A percentile compares a stretch with the other conserved stretches of the same genome.
phyloP scores from a whole-genome alignment of 1,140 invertebrate genomes.

The Euwallacea similis region DNA sequence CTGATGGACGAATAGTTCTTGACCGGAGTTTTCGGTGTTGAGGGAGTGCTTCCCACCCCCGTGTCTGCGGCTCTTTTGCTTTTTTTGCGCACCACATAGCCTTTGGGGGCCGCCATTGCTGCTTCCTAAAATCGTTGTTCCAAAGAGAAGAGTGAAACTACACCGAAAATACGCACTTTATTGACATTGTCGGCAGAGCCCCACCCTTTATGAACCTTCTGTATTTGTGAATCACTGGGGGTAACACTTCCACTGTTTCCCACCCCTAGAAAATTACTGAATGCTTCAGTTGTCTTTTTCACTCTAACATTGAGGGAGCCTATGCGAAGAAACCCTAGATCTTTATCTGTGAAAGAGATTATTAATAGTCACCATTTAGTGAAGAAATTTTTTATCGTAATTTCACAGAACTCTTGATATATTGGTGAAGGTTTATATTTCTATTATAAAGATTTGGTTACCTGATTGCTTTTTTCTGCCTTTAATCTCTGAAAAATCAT shows the following conservation, averaged over 20 bases:
- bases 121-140: slow-evolving; percentile 53
- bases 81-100: slow-evolving; percentile 62
- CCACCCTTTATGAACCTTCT: slow-evolving; percentile 79
- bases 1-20: slow-evolving; percentile 34
- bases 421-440: neutral
- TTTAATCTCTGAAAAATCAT: slow-evolving; percentile 68
- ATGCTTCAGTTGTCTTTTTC: slow-evolving; percentile 87
- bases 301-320: slow-evolving; percentile 89
- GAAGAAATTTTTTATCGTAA: no score
- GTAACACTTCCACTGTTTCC: slow-evolving; percentile 56
- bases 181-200: slow-evolving; percentile 82
- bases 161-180: neutral
- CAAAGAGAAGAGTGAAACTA: neutral
- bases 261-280: slow-evolving; percentile 83
- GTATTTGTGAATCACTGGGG: slow-evolving; percentile 47
- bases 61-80: slow-evolving; percentile 56
- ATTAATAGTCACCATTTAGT: no score
- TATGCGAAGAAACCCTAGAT: slow-evolving; percentile 84
- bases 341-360: slow-evolving; percentile 64
- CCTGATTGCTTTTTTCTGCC: slow-evolving; percentile 71
- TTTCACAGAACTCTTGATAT: no score
- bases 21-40: slow-evolving; percentile 58
- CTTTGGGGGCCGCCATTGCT: slow-evolving; percentile 72
- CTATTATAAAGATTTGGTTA: slow-evolving; percentile 49
- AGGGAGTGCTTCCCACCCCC: slow-evolving; percentile 62